Evolutionary conservation across 2,113 vertebrate genomes (phyloP).

Genomic region (Prunella fulvescens): DNA sequence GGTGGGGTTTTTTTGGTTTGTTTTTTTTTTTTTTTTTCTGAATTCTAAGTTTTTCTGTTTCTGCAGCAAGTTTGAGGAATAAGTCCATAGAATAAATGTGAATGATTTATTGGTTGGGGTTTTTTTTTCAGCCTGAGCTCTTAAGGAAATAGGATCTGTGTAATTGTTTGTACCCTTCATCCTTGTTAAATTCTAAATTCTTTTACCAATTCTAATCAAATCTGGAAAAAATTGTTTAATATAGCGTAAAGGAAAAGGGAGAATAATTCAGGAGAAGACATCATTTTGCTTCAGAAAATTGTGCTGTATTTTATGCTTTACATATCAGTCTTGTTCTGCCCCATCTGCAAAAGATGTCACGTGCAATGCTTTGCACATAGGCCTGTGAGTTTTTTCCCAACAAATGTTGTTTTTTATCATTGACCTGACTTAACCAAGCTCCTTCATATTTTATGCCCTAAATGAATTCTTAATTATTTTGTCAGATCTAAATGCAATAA

Average conservation of each 20-base stretch:
- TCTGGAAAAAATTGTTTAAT: background rate
- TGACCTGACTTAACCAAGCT: background rate
- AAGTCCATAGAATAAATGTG: background rate
- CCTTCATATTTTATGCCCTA: background rate
- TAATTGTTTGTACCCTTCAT: background rate
- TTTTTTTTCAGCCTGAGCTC: background rate
- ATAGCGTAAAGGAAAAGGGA: background rate
- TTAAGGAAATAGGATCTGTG: background rate
- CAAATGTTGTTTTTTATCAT: background rate
- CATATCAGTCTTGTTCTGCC: background rate
- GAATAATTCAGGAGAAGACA: background rate
- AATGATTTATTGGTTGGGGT: background rate
- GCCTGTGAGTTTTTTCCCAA: background rate
- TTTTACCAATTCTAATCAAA: background rate
- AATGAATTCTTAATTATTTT: background rate
- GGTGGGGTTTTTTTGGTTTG: too few relatives aligned
- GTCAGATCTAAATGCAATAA: background rate
- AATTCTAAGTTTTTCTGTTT: background rate
- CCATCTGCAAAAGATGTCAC: background rate
- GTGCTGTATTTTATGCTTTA: background rate
- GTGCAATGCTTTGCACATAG: fast-evolving
- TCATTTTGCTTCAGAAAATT: background rate
- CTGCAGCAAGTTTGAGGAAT: background rate
- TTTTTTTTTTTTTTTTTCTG: background rate
- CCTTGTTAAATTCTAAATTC: background rate